Conservation (phyloP, 2,797 vertebrate genomes). For the Macrochelys suwanniensis region DNA sequence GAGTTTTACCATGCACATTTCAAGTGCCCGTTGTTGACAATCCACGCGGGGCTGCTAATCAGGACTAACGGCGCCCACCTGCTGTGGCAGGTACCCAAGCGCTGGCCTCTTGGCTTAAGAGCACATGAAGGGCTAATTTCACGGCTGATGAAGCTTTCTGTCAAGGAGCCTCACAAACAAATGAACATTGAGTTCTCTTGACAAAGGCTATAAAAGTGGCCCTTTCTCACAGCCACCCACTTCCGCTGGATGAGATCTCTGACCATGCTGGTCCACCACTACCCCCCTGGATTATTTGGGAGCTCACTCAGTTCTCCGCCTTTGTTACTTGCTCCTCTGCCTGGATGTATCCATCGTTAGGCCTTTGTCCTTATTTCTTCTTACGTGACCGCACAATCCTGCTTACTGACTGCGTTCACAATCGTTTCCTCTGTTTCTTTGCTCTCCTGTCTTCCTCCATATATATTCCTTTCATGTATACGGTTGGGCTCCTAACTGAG, state of each 20-base stretch:
- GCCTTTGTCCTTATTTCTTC: background rate
- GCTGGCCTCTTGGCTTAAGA: constrained; percentile 62
- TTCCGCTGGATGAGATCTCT: constrained; percentile 21
- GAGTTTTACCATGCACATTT: constrained; percentile 49
- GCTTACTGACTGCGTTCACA: background rate
- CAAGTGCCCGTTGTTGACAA: constrained; percentile 53
- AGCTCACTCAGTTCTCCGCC: background rate
- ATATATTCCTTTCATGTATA: background rate
- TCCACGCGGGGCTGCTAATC: constrained; percentile 50
- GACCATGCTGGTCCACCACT: background rate
- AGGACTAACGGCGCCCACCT: constrained; percentile 46
- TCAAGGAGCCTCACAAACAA: constrained; percentile 76
- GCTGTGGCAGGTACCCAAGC: constrained; percentile 27
- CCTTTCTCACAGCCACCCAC: constrained; percentile 41
- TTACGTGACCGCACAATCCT: background rate
- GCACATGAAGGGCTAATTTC: constrained; percentile 82
- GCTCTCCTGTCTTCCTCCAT: background rate
- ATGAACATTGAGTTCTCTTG: constrained; percentile 77
- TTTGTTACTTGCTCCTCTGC: background rate
- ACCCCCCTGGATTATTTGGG: background rate
- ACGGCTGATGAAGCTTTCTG: constrained; percentile 81
- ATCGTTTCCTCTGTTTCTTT: background rate
- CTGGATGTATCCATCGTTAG: background rate
- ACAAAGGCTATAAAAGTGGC: constrained; percentile 49
- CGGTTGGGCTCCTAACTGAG: background rate